These are phyloP conservation scores for Aphidius ervi DNA, from an alignment of 1,140 invertebrate genomes.

Conservation along the genomic window DNA sequence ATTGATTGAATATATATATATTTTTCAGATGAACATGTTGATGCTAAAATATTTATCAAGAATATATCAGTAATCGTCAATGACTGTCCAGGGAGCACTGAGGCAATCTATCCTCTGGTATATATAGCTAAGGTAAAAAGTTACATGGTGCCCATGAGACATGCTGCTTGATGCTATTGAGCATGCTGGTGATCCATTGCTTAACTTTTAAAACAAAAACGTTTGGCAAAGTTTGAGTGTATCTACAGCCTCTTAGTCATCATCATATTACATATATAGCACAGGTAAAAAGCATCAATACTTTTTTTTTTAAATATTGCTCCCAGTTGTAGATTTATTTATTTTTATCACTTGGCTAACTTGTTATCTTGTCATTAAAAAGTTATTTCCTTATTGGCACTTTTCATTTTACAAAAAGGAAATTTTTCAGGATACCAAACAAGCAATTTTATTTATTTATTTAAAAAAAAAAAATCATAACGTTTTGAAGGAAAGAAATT, in stretches of 20 bases:
- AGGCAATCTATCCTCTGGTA: constrained; percentile 36
- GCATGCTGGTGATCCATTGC: constrained; percentile 36
- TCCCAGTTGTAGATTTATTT: not conserved
- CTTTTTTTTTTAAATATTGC: not conserved
- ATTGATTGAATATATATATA: no score
- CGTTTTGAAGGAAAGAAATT: constrained; percentile 35
- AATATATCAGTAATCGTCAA: constrained; percentile 31
- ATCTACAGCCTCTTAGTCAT: no score
- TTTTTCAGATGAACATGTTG: no score
- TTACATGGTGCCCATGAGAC: constrained; percentile 34
- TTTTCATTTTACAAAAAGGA: not conserved
- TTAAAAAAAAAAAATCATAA: not conserved
- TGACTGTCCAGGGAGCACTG: constrained; percentile 37
- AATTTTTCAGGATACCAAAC: not conserved
- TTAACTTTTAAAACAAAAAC: constrained; percentile 39
- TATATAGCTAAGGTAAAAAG: constrained; percentile 32
- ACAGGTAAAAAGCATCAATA: constrained; percentile 3
- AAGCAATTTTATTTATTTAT: not conserved
- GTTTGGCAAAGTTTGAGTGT: constrained; percentile 35
- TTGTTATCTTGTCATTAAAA: no score
- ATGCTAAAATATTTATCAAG: no score
- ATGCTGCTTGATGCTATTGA: constrained; percentile 19
- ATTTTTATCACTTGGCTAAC: no score
- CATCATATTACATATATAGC: no score
- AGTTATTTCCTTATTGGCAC: no score